A percentile compares a stretch with the other conserved stretches of the same genome.
Conservation (phyloP, 2,797 vertebrate genomes). For the Pyrocephalus nanus region DNA sequence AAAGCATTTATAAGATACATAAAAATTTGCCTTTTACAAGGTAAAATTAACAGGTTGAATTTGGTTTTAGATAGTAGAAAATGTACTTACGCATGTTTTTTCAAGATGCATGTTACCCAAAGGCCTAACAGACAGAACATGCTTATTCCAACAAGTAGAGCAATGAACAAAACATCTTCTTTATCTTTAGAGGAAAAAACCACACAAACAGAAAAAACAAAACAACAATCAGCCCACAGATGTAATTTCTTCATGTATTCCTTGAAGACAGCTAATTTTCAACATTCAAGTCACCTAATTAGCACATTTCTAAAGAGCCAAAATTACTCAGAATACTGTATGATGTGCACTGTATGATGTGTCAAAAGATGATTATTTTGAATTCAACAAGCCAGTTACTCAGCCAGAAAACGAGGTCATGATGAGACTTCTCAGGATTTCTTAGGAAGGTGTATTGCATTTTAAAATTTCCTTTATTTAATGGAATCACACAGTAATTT, state of each 20-base stretch:
- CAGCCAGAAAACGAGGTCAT: neutral
- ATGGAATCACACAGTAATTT: neutral
- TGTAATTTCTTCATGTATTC: neutral
- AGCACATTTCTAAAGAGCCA: neutral
- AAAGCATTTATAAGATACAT: neutral
- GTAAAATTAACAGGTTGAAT: neutral
- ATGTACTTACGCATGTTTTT: constrained; percentile 69
- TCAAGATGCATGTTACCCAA: constrained; percentile 49
- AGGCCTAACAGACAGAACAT: constrained; percentile 66
- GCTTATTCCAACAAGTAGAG: constrained; percentile 47
- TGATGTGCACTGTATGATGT: fast-evolving
- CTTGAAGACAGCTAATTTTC: neutral
- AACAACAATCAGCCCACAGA: neutral
- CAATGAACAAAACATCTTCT: constrained; percentile 56
- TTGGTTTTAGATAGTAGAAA: neutral
- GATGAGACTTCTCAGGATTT: neutral
- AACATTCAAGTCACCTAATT: neutral
- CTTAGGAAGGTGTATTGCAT: neutral
- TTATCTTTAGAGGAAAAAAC: constrained; percentile 42
- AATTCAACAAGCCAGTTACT: neutral
- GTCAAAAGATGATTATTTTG: neutral
- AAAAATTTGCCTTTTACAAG: neutral
- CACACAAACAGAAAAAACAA: neutral
- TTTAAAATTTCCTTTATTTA: neutral
- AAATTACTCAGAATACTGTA: neutral